Percentiles rank a stretch among this genome's conserved stretches.
phyloP scores from a whole-genome alignment of 2,113 vertebrate genomes.

The Cryptotis parvus region DNA sequence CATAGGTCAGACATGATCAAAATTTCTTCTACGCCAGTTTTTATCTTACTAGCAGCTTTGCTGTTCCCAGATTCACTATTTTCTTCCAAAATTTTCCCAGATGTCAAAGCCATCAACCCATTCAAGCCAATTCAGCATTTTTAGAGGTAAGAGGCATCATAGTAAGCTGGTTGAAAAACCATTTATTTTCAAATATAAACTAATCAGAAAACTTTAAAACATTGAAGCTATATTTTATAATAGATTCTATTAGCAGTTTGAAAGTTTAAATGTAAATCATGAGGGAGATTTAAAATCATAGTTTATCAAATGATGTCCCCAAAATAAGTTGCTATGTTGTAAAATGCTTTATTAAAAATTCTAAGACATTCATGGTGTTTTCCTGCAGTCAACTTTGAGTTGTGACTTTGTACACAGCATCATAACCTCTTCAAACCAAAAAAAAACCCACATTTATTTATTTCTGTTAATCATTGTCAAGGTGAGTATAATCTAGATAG shows the following conservation, averaged over 20 bases:
- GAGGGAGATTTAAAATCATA: background rate
- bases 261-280: background rate
- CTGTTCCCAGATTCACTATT: slow-evolving; percentile 79
- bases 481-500: background rate
- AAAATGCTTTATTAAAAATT: too few species aligned
- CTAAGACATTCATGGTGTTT: background rate
- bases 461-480: background rate
- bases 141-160: slow-evolving; percentile 58
- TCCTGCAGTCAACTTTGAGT: background rate
- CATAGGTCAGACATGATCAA: slow-evolving; percentile 80
- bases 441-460: background rate
- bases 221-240: background rate
- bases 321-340: too few species aligned
- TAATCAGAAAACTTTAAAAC: background rate
- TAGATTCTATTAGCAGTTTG: background rate
- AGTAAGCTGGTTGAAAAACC: slow-evolving; percentile 51
- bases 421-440: too few species aligned
- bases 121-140: slow-evolving; percentile 65
- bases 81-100: slow-evolving; percentile 73
- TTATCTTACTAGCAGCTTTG: slow-evolving; percentile 82
- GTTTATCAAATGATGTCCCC: background rate
- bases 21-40: slow-evolving; percentile 80
- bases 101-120: slow-evolving; percentile 65
- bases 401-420: too few species aligned
- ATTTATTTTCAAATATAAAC: slow-evolving; percentile 48